These are phyloP conservation scores for Periplaneta americana DNA, from an alignment of 1,140 invertebrate genomes.

Conservation along the genomic window DNA sequence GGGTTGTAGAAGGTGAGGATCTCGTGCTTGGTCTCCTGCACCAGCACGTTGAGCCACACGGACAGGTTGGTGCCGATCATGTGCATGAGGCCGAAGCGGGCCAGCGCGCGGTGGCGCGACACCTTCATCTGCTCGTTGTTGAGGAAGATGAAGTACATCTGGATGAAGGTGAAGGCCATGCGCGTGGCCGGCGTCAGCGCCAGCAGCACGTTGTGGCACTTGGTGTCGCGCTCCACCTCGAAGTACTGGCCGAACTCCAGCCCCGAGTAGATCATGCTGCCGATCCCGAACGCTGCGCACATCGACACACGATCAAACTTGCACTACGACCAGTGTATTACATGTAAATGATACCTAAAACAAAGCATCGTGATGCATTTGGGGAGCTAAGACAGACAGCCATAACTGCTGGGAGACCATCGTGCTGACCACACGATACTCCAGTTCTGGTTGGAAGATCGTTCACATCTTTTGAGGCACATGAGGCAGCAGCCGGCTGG, in stretches of 20 bases:
- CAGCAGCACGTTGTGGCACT: conserved; percentile 81
- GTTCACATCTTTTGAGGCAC: too few relatives aligned
- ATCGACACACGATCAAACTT: background rate
- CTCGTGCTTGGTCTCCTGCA: conserved; percentile 91
- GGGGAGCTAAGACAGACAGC: too few relatives aligned
- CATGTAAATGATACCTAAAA: too few relatives aligned
- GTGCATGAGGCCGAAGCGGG: conserved; percentile 89
- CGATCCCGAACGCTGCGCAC: conserved; percentile 82
- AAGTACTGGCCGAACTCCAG: conserved; percentile 92
- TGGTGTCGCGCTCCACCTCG: conserved; percentile 75
- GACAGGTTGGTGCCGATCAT: conserved; percentile 94
- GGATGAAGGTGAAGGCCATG: conserved; percentile 91
- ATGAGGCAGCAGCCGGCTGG: too few relatives aligned
- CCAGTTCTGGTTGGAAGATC: too few relatives aligned
- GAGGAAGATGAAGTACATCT: conserved; percentile 95
- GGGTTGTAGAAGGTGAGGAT: conserved; percentile 85
- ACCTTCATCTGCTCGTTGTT: conserved; percentile 93
- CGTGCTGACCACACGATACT: too few relatives aligned
- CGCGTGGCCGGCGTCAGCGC: conserved; percentile 80
- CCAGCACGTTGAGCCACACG: conserved; percentile 87
- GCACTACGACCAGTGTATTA: too few relatives aligned
- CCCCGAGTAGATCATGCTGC: conserved; percentile 92
- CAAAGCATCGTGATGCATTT: too few relatives aligned
- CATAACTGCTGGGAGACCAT: too few relatives aligned
- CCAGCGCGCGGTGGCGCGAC: conserved; percentile 78